Base-by-base conservation (phyloP, 2,797 vertebrate species). In the Melanogrammus aeglefinus region DNA sequence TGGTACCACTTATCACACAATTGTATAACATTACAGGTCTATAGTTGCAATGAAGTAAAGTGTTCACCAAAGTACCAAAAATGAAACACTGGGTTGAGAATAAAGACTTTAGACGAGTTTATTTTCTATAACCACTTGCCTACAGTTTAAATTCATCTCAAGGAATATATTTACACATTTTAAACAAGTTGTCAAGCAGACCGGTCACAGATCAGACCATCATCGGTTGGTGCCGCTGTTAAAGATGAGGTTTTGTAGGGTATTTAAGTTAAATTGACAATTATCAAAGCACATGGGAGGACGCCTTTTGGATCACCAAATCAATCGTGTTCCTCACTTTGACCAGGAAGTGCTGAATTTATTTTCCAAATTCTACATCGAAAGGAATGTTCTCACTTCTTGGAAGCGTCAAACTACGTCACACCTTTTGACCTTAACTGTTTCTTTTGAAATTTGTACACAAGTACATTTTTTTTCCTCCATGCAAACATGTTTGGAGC, bases 341-440 rank as follows among this genome's bases (percentile, higher is more conserved):
- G 29, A 77, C 79, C 24, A 73, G 38, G 4, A 86, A 88, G 81
- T 86, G 82, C 85, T 83, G 81, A 66, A 21, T 85, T 82, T 86
- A 82, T 81, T 86, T 74, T 78, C 81, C 86, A 87, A 81, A 77
- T 63, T 87, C 87, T 84, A 29, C 84, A 86, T 76, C 3, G 72
- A 76, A 72, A 91, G 90, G 91, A 93, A 92, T 92, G 91, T 85
- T 81, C 83, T 86, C 91, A 92, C 91, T 93, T 93, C 91, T 90
- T 90, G 91, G 90, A 92, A 92, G 91, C 88, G 89, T 80, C 75
- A 76, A 80, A 85, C 86, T 33, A 0, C 79, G 85, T 86, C 84
- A 69, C 76, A 81, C 79, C 80, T 83, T 83, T 84, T 77, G 51
- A 86, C 75, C 75, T 79, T 78, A 81, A 78, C 44, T 47, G 86